phyloP scores from a whole-genome alignment of 1,140 invertebrate genomes.

The Archivesica marissinica region DNA sequence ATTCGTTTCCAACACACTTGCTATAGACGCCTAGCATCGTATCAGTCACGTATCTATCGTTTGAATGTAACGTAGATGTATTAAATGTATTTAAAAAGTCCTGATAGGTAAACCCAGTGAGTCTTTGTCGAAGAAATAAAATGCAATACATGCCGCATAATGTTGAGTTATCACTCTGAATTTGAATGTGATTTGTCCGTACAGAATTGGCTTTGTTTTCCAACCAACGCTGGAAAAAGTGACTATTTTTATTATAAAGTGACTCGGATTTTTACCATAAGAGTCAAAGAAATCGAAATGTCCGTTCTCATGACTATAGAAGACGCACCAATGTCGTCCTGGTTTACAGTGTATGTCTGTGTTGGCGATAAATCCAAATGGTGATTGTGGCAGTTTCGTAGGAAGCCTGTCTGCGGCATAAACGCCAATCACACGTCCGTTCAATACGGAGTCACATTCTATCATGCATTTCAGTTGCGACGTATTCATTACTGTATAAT shows the following conservation, averaged over 20 bases:
- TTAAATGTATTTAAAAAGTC: conserved; percentile 13
- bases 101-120: neutral
- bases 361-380: no score
- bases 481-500: no score
- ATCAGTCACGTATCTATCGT: conserved; percentile 22
- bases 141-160: conserved; percentile 34
- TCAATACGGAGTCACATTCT: no score
- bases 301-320: no score
- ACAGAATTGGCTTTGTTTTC: neutral
- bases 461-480: no score
- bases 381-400: no score
- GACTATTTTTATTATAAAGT: no score
- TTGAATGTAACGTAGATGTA: neutral
- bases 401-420: no score
- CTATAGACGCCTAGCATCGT: neutral
- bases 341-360: no score
- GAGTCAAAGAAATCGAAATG: conserved; percentile 11
- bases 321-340: no score
- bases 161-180: conserved; percentile 36
- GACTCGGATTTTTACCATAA: neutral
- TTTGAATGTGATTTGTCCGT: neutral
- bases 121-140: conserved; percentile 24
- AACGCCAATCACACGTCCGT: no score
- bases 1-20: neutral
- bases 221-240: neutral